Evolutionary conservation across 2,888 invertebrate species (phyloP), one percentile per base, ranked within the genome.

Genomic region (Athalia cordata): DNA sequence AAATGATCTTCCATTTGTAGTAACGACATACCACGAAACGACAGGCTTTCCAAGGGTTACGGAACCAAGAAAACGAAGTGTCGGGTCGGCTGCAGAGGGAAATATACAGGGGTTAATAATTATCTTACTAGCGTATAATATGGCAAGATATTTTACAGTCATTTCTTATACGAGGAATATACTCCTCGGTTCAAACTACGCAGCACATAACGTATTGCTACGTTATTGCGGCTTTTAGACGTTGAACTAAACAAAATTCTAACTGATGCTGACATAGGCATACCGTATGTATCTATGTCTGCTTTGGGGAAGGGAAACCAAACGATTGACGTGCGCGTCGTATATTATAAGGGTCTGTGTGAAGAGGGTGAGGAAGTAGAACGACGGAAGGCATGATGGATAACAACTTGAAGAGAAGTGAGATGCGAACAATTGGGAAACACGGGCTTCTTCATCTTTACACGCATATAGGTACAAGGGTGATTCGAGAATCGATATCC

Each of bases 1-100:
- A 86, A 29, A 91, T 79, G 50, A 91, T 85, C 81, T 88, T 88
- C 89, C 91, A 91, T 82, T 89, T 90, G 86, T 91, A 90, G 79
- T 89, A 87, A 77, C 89, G 87, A 77, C 87, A 90, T 2, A 72
- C 72, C 59, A 72, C 59, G 47, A 72, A 89, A 75, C 89, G 85
- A 81, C 84, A 90, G 4, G 92, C 90, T 85, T 91, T 92, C 83
- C 92, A 88, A 0, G 93, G 93, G 87, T 92, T 92, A 75, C 89
- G 90, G 79, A 93, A 91, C 90, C 93, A 93, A 79, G 92, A 92
- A 83, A 93, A 94, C 0, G 94, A 93, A 6, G 93, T 92, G 78
- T 93, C 92, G 0, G 94, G 93, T 3, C 94, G 93, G 5, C 94
- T 94, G 86, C 67, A 91, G 91, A 77, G 50, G 78, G 82, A 83